Evolutionary conservation across 2,797 vertebrate species (phyloP).

Genomic region (Labeo calbasu): DNA sequence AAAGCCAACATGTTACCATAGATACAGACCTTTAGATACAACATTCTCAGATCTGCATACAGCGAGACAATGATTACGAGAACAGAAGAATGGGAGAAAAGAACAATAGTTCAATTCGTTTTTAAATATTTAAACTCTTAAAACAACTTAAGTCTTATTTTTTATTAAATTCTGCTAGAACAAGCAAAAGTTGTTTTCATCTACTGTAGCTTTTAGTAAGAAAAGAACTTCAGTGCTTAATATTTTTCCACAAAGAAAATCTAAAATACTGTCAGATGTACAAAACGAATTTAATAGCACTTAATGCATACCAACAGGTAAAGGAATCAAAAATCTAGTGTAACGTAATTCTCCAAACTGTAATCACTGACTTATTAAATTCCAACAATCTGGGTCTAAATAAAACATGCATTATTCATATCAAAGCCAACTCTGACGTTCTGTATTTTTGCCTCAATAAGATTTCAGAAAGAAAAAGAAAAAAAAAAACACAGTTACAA

Average conservation of each 20-base stretch:
- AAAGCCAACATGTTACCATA: conserved; percentile 23
- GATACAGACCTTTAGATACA: conserved; percentile 28
- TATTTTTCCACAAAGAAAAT: neutral
- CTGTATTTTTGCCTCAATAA: neutral
- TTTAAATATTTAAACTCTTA: neutral
- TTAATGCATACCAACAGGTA: neutral
- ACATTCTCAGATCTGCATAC: conserved; percentile 7
- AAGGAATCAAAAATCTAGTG: neutral
- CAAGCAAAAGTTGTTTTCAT: neutral
- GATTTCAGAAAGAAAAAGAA: neutral
- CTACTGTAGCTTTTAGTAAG: too few species aligned
- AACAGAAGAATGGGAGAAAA: neutral
- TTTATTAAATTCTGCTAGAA: neutral
- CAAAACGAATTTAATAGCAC: neutral
- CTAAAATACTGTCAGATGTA: neutral
- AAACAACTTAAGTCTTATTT: neutral
- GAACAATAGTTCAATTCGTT: accelerated
- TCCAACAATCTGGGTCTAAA: neutral
- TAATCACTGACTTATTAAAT: neutral
- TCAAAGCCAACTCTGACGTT: neutral
- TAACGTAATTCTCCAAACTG: too few species aligned
- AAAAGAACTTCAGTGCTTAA: neutral
- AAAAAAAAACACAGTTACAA: neutral
- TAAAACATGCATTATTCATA: neutral
- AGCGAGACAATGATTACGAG: neutral